Conservation (phyloP, 2,113 vertebrate species). For the Stegostoma tigrinum region DNA sequence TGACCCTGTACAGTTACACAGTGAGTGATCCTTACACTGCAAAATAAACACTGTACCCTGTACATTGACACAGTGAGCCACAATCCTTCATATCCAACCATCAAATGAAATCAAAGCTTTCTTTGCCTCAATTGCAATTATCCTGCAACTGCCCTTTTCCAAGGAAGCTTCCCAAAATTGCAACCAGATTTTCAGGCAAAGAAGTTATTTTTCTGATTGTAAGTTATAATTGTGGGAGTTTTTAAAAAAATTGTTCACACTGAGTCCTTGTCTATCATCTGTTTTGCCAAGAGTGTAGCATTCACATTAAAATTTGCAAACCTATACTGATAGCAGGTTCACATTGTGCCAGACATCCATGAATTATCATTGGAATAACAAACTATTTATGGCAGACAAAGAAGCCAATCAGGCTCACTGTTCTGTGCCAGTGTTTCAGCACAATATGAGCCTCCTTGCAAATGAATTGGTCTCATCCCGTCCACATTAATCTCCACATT, state of each 20-base stretch:
- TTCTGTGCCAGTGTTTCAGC: background rate
- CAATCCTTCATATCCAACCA: background rate
- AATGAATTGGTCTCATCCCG: background rate
- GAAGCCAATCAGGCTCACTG: background rate
- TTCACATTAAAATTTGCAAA: background rate
- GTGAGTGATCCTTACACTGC: background rate
- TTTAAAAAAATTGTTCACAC: background rate
- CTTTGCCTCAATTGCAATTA: background rate
- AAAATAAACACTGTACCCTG: too few relatives aligned
- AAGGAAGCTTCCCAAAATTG: background rate
- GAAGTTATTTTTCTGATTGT: background rate
- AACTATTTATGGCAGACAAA: background rate
- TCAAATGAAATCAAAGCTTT: background rate
- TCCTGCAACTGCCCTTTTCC: background rate
- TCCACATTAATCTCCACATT: background rate
- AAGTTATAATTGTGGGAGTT: background rate
- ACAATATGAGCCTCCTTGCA: background rate
- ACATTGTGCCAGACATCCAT: background rate
- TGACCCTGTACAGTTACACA: background rate
- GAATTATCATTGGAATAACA: background rate
- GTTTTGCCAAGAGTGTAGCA: background rate
- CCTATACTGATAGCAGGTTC: background rate
- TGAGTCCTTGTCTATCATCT: too few relatives aligned
- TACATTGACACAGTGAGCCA: background rate
- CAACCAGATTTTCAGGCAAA: background rate